Evolutionary conservation across 1,140 invertebrate species (phyloP).

Genomic region (Pseudoatta argentina): DNA sequence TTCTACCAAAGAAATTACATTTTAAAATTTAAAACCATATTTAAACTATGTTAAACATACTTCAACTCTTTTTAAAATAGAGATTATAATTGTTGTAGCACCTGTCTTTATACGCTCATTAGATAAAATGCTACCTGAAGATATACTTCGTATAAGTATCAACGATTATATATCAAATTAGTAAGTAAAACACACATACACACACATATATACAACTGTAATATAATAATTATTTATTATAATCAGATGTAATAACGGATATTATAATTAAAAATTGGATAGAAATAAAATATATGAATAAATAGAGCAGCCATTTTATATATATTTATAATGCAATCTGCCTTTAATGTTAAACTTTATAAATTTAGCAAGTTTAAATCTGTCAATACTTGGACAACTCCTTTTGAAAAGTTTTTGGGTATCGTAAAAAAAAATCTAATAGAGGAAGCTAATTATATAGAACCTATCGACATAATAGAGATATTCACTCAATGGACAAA

Average conservation of each 20-base stretch:
- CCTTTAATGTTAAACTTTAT: no score
- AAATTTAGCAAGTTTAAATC: not conserved
- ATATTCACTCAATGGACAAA: slow-evolving; percentile 90
- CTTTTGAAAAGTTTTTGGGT: not conserved
- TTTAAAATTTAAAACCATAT: not conserved
- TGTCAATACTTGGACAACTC: not conserved
- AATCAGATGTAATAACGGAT: not conserved
- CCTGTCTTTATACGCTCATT: slow-evolving; percentile 87
- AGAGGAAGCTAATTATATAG: no score
- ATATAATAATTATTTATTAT: not conserved
- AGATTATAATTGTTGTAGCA: slow-evolving; percentile 75
- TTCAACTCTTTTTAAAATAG: not conserved
- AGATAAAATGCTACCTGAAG: slow-evolving; percentile 82
- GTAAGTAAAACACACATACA: not conserved
- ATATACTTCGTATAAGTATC: not conserved
- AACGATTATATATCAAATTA: not conserved
- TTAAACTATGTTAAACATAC: not conserved
- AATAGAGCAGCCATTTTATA: not conserved
- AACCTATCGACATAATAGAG: no score
- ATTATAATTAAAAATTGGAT: not conserved
- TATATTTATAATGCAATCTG: no score
- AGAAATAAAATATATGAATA: not conserved
- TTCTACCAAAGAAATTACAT: not conserved
- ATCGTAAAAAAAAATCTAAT: not conserved
- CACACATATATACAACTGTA: not conserved